Conservation (phyloP, 2,888 invertebrate genomes). For the Torymus aiolomorphi region DNA sequence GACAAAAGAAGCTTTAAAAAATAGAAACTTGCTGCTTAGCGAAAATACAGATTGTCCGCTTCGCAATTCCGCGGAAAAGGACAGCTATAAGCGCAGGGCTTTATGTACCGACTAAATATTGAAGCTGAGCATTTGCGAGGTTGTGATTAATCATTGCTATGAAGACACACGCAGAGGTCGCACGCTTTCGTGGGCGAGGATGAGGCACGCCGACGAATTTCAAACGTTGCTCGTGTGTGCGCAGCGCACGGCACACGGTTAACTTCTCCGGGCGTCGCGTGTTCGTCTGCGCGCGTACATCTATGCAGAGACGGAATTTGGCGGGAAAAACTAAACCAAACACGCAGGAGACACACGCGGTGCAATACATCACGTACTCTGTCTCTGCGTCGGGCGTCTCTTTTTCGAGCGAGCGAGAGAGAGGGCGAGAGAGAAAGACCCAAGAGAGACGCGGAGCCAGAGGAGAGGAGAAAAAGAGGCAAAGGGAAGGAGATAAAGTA, state of each 20-base stretch:
- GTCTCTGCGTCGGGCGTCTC: neutral
- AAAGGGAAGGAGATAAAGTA: conserved; percentile 41
- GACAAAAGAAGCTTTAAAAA: conserved; percentile 4
- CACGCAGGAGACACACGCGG: conserved; percentile 66
- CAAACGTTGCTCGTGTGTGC: conserved; percentile 56
- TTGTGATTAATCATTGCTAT: conserved; percentile 72
- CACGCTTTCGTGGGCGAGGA: conserved; percentile 55
- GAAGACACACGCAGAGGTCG: conserved; percentile 61
- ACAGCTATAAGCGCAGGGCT: neutral
- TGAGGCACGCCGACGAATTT: conserved; percentile 59
- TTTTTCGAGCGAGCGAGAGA: conserved; percentile 30
- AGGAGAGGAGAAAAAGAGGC: conserved; percentile 60
- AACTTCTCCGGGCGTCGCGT: conserved; percentile 44
- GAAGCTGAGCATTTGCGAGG: conserved; percentile 41
- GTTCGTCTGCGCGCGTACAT: neutral
- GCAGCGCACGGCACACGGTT: too few species aligned
- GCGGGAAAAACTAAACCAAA: conserved; percentile 74
- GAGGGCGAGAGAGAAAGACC: conserved; percentile 56
- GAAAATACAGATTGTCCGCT: conserved; percentile 50
- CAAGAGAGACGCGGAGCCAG: conserved; percentile 28
- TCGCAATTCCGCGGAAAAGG: conserved; percentile 39
- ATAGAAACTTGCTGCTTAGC: neutral
- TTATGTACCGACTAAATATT: conserved; percentile 47
- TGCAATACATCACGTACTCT: conserved; percentile 72
- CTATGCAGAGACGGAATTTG: conserved; percentile 64